Evolutionary conservation across 1,140 invertebrate genomes (phyloP).

Genomic region (Carposina sasakii): DNA sequence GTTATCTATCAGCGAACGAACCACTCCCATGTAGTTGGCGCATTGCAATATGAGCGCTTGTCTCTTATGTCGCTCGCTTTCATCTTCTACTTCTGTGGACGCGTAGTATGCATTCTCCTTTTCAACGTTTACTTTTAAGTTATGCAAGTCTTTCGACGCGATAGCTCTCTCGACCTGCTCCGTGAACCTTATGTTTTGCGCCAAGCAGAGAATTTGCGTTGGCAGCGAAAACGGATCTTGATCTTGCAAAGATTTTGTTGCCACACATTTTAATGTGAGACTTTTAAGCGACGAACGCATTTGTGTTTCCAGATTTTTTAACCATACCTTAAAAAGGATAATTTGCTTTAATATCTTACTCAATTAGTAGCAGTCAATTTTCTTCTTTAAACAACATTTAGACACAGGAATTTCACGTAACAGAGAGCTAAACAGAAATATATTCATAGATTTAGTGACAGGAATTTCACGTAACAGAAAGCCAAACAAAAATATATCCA

Average conservation of each 20-base stretch:
- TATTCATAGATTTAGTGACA: too few relatives aligned
- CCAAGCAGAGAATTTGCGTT: slow-evolving; percentile 86
- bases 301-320: slow-evolving; percentile 84
- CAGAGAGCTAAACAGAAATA: too few relatives aligned
- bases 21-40: slow-evolving; percentile 90
- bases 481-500: too few relatives aligned
- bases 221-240: slow-evolving; percentile 86
- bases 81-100: slow-evolving; percentile 52
- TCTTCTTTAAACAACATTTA: too few relatives aligned
- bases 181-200: slow-evolving; percentile 85
- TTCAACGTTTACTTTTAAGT: slow-evolving; percentile 49
- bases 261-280: slow-evolving; percentile 80
- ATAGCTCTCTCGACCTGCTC: slow-evolving; percentile 88
- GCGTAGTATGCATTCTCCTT: slow-evolving; percentile 58
- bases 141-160: slow-evolving; percentile 75
- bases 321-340: slow-evolving; percentile 79
- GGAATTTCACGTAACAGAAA: too few relatives aligned
- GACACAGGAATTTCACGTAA: too few relatives aligned
- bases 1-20: slow-evolving; percentile 82
- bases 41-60: slow-evolving; percentile 91
- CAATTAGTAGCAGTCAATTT: too few relatives aligned
- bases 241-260: slow-evolving; percentile 62
- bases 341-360: too few relatives aligned
- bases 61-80: slow-evolving; percentile 77
- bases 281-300: slow-evolving; percentile 86